Base-by-base conservation (phyloP, 92 coral and sea anemone genomes). In the Zoanthus sociatus region DNA sequence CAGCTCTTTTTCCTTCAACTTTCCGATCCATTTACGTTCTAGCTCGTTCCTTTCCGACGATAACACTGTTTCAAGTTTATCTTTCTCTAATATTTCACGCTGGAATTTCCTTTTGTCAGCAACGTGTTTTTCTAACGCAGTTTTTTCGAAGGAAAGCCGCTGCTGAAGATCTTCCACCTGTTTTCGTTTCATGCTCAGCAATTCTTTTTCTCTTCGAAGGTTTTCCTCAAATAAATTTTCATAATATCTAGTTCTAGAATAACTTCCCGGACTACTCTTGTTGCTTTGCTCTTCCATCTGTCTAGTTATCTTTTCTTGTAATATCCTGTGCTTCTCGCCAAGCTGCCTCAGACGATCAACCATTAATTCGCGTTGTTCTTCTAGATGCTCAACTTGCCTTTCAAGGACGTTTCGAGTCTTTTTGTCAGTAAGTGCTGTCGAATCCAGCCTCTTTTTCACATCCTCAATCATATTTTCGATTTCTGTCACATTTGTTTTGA, bases 401-500 rank as follows among this genome's bases (percentile, higher is more conserved):
- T 87, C 89, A 42, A 94, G 89, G 89, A 94, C 87, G 58, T 93
- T 95, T 46, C 91, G 95, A 17, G 93, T 90, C 81, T 91, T 86
- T 37, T 21, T 71, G 67, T 94, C 98, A 16, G 95, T 90, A 79
- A 87, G 93, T 82, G 93, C 99, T n/a, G 94, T 83, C 32, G 96
- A 94, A 44, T 87, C 89, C 82, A 96, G 78, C 86, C 84, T 90
- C 71, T 85, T 78, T 89, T 91, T 90, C 82, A 93, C 92, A 78
- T 96, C 96, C 20, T 89, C 89, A 56, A 96, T 93, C 95, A 90
- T 93, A 48, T 76, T 88, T 55, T 96, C 98, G 83, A 93, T 93
- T 78, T 94, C 95, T 47, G 90, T 90, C 7, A 93, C 93, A 55
- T 94, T 95, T 10, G 71, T 87, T 83, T 93, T 94, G 60, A 94